These are phyloP conservation scores for Linepithema humile DNA, from an alignment of 1,140 invertebrate species.

Conservation along the genomic window DNA sequence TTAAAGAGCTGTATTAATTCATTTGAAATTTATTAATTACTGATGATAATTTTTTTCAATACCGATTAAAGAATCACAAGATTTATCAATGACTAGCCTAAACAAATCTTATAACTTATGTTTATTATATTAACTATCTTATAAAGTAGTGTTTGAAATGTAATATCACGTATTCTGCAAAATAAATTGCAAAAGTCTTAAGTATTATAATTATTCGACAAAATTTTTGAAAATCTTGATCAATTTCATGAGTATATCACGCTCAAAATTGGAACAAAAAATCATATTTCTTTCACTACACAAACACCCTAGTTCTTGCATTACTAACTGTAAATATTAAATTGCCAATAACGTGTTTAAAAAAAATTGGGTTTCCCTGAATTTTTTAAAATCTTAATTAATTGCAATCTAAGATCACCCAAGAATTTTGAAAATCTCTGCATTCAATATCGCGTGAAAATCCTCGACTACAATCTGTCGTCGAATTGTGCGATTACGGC, in stretches of 20 bases:
- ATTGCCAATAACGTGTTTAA: not conserved
- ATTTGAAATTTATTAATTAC: not conserved
- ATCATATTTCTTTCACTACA: not conserved
- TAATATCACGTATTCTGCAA: not conserved
- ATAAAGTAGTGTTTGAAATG: not conserved
- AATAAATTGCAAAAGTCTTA: not conserved
- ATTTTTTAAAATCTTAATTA: not conserved
- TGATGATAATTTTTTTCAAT: conserved; percentile 1
- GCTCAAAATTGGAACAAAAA: not conserved
- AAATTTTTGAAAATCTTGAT: not conserved
- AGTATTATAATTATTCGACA: not conserved
- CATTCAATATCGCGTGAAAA: not conserved
- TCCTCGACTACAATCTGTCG: conserved; percentile 12
- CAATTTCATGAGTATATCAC: not conserved
- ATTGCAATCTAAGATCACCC: not conserved
- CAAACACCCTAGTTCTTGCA: not conserved
- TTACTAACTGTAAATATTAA: not conserved
- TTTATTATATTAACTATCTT: not conserved
- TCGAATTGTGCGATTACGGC: conserved; percentile 20
- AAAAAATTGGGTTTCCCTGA: not conserved
- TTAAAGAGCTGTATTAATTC: not conserved
- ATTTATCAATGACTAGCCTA: not conserved
- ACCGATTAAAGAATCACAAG: not conserved
- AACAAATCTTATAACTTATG: not conserved
- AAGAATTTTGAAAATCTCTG: not conserved